Base-by-base conservation (phyloP, 2,888 invertebrate genomes). In the Thera britannica region DNA sequence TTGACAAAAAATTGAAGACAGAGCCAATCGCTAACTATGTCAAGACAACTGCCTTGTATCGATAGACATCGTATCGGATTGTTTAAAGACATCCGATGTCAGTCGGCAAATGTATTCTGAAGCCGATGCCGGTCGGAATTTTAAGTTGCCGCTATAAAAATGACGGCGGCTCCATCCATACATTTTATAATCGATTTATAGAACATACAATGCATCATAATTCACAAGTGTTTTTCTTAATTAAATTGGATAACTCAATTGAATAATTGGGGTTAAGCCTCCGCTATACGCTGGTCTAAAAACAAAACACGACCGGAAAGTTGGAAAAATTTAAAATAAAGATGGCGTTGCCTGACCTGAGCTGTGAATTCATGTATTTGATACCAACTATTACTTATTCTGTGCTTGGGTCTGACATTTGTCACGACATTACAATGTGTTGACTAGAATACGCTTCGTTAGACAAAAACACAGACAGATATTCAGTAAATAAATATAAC, bases 131-230 rank as follows among this genome's bases (percentile, higher is more conserved):
- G 60, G 44, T 56, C 59, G 79, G 83, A 82, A 85, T 85, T 83
- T 84, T 77, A 82, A 82, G 81, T 78, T 79, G 79, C 74, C 77
- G 76, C 79, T 80, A 77, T 81, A 83, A 82, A 79, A 77, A 78
- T 73, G 74, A 74, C 71, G 70, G 67, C 63, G 78, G 72, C 66
- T 57, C 61, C 70, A 75, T 77, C 77, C 77, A 79, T 75, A 79
- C 76, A 79, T 75, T 77, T 76, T 79, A 76, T 80, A 79, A 76
- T 74, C 64, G 69, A 75, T 72, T 67, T 68, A 70, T 78, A 78
- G 71, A 76, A 73, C 74, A 63, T 73, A 75, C 73, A 76, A 76
- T 73, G 77, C 71, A 67, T 74, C 77, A 77, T 79, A 79, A 81
- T 79, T 78, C 76, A 80, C 75, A 68, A 63, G 71, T 60, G 71